These are phyloP conservation scores for Kryptopterus vitreolus DNA, from an alignment of 2,797 vertebrate species.

Conservation along the genomic window DNA sequence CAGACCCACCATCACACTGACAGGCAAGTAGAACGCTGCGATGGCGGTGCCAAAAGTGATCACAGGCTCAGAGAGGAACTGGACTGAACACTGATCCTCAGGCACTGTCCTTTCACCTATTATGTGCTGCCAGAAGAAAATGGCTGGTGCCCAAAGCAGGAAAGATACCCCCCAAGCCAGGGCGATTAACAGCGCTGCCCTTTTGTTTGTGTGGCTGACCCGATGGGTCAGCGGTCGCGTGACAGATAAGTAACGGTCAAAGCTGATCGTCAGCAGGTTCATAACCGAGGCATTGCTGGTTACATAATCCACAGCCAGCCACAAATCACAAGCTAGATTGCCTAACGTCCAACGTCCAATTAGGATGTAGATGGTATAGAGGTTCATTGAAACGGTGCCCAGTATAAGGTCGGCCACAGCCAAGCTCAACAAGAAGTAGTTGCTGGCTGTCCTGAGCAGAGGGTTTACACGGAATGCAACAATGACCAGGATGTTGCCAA, in stretches of 20 bases:
- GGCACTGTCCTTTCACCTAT: conserved; percentile 52
- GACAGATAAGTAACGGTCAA: conserved; percentile 56
- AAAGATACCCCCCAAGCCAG: conserved; percentile 54
- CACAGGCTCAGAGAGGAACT: conserved; percentile 56
- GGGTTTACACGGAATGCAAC: conserved; percentile 54
- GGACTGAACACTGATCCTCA: conserved; percentile 48
- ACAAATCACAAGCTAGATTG: conserved; percentile 54
- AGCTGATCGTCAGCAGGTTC: conserved; percentile 53
- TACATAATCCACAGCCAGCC: conserved; percentile 56
- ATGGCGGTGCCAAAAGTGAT: conserved; percentile 58
- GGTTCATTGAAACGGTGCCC: conserved; percentile 55
- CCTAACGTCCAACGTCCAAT: conserved; percentile 53
- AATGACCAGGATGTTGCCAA: conserved; percentile 54
- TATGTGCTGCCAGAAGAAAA: conserved; percentile 56
- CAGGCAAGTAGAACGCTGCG: conserved; percentile 56
- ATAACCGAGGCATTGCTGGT: conserved; percentile 51
- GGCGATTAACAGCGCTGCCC: conserved; percentile 46
- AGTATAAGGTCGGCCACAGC: conserved; percentile 55
- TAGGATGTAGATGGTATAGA: conserved; percentile 57
- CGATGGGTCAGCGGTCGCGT: conserved; percentile 53
- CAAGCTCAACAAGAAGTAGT: conserved; percentile 57
- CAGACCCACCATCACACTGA: conserved; percentile 52
- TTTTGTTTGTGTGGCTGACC: conserved; percentile 47
- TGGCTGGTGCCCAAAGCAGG: conserved; percentile 55
- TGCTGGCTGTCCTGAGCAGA: conserved; percentile 51